Conservation (phyloP, 2,797 vertebrate genomes). For the Vireo griseus region DNA sequence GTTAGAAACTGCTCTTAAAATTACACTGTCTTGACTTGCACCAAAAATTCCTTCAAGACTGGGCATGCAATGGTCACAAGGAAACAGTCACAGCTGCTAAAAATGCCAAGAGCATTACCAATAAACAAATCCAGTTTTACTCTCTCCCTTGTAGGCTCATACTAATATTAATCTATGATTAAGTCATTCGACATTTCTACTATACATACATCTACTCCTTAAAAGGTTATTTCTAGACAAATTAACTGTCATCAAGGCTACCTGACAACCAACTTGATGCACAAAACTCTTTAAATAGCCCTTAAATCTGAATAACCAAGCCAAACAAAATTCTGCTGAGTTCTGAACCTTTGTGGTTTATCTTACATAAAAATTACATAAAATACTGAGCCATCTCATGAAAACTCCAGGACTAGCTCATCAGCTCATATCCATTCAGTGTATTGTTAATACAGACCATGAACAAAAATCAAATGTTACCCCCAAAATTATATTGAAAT, state of each 20-base stretch:
- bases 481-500: neutral
- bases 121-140: neutral
- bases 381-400: neutral
- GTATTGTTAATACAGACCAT: neutral
- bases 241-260: neutral
- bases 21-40: slow-evolving; percentile 46
- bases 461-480: neutral
- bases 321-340: neutral
- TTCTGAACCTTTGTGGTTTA: neutral
- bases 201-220: neutral
- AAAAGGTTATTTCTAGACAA: neutral
- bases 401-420: neutral
- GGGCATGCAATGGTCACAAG: slow-evolving; percentile 29
- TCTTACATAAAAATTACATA: neutral
- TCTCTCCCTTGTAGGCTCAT: neutral
- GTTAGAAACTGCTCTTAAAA: slow-evolving; percentile 2
- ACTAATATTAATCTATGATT: slow-evolving; percentile 40
- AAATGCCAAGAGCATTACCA: slow-evolving; percentile 60
- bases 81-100: slow-evolving; percentile 55
- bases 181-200: neutral
- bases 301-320: neutral
- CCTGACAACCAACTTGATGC: neutral
- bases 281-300: neutral
- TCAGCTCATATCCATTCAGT: neutral
- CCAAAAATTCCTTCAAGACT: slow-evolving; percentile 59